Conservation (phyloP, 2,888 invertebrate species). For the Thecocarcelia acutangulata region DNA sequence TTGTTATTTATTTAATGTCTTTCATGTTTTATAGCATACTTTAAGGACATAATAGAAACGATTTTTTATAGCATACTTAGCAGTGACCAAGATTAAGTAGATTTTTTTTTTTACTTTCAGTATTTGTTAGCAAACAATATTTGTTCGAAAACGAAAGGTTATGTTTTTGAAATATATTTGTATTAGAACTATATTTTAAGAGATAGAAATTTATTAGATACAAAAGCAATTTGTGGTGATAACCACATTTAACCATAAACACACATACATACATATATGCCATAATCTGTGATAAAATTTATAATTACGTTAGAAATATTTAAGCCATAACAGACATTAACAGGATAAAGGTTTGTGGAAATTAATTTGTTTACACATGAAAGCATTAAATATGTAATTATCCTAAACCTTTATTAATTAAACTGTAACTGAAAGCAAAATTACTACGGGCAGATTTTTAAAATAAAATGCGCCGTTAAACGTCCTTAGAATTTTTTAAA, state of each 20-base stretch:
- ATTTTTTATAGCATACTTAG: conserved; percentile 19
- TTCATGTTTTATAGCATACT: conserved; percentile 12
- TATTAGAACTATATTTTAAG: neutral
- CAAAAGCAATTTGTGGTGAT: conserved; percentile 3
- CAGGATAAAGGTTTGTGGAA: neutral
- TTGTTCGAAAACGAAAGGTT: no score
- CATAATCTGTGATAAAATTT: neutral
- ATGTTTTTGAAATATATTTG: no score
- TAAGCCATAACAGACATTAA: neutral
- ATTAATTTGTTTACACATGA: no score
- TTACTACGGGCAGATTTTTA: no score
- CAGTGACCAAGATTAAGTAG: conserved; percentile 5
- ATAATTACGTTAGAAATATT: conserved; percentile 22
- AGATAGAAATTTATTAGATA: neutral
- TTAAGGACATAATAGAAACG: conserved; percentile 2
- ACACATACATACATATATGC: neutral
- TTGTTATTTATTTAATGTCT: neutral
- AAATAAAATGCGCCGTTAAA: no score
- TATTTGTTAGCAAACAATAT: neutral
- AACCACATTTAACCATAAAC: neutral
- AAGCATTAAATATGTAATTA: no score
- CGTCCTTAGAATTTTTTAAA: no score
- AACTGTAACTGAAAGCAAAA: no score
- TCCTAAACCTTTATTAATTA: no score
- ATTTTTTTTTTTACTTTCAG: neutral